Percentiles rank a stretch among this genome's conserved stretches.
phyloP scores from a whole-genome alignment of 2,797 vertebrate species.

The Hoplostethus atlanticus region DNA sequence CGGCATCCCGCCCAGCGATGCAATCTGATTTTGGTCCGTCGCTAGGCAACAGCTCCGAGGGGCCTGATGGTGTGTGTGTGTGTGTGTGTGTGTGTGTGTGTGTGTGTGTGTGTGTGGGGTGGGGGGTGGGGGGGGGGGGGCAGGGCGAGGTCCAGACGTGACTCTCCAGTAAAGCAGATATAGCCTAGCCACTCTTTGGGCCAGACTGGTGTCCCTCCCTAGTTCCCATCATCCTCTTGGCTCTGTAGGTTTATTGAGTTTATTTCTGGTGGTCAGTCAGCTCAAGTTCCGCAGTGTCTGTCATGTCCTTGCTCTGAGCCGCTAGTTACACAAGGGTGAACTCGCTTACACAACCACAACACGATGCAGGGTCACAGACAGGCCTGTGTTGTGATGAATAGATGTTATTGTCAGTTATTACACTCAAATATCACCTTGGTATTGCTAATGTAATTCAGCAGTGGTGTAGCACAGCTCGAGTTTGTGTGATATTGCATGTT shows the following conservation, averaged over 20 bases:
- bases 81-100: conserved; percentile 36
- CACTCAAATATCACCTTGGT: conserved; percentile 10
- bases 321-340: conserved; percentile 40
- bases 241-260: conserved; percentile 45
- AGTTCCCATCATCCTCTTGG: conserved; percentile 4
- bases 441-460: conserved; percentile 24
- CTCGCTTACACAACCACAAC: conserved; percentile 36
- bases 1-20: conserved; percentile 62
- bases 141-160: conserved; percentile 47
- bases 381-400: conserved; percentile 23
- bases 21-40: conserved; percentile 80
- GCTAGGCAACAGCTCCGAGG: conserved; percentile 84
- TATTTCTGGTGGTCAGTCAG: conserved; percentile 31
- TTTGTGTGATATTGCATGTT: conserved; percentile 56
- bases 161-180: conserved; percentile 56
- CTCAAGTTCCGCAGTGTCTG: conserved; percentile 33
- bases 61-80: conserved; percentile 64
- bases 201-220: not conserved
- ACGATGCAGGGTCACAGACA: conserved; percentile 41
- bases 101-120: conserved; percentile 13
- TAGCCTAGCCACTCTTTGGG: conserved; percentile 27
- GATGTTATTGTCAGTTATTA: not conserved
- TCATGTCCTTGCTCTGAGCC: conserved; percentile 28
- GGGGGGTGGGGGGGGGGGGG: too few relatives aligned
- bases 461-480: conserved; percentile 13